Percentiles rank a stretch among this genome's conserved stretches.
These are phyloP conservation scores for Hippasteria phrygiana DNA, from an alignment of 53 echinoderm and acorn worm genomes.

Conservation along the genomic window DNA sequence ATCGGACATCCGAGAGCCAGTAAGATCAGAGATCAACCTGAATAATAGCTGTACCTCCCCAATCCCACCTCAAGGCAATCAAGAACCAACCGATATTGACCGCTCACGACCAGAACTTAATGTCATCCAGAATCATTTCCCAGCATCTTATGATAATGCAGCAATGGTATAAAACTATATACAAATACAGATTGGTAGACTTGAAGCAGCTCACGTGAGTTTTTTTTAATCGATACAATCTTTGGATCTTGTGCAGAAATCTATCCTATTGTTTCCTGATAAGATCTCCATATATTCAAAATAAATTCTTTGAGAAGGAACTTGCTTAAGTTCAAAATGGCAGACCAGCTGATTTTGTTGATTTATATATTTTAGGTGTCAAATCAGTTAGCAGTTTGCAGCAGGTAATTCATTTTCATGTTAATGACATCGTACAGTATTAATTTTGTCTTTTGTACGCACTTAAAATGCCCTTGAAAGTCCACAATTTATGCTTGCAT, in stretches of 20 bases:
- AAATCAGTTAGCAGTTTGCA: too few species aligned
- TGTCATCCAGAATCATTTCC: constrained; percentile 40
- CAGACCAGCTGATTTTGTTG: too few species aligned
- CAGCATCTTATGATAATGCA: constrained; percentile 89
- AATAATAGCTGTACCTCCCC: constrained; percentile 10
- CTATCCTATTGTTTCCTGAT: neutral
- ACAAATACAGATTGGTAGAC: constrained; percentile 39
- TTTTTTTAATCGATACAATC: too few species aligned
- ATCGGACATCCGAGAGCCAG: neutral
- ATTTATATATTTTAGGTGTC: too few species aligned
- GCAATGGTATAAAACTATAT: constrained; percentile 83
- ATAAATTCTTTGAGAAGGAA: too few species aligned
- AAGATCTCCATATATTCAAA: too few species aligned
- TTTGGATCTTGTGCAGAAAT: neutral
- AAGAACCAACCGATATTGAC: neutral
- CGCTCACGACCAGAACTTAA: constrained; percentile 24
- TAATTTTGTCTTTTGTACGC: neutral
- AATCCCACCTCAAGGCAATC: neutral
- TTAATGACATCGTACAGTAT: too few species aligned
- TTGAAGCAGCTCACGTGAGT: neutral
- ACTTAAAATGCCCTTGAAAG: neutral
- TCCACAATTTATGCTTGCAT: neutral
- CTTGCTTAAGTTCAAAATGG: too few species aligned
- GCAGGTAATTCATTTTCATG: too few species aligned
- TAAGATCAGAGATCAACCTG: neutral